Conservation (phyloP, 2,888 invertebrate species). For the Athrips mouffetella region DNA sequence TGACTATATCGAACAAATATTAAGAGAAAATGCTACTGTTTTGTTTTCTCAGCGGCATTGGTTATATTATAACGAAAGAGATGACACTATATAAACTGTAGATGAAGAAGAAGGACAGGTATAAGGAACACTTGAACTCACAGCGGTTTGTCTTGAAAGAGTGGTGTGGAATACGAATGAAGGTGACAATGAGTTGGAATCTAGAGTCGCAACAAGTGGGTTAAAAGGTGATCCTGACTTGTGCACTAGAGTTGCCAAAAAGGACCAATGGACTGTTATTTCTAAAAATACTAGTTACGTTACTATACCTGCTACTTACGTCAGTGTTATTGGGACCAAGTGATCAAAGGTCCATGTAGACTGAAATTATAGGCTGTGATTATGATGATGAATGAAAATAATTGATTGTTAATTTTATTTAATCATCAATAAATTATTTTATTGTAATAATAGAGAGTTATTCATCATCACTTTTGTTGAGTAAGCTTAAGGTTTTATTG, state of each 20-base stretch:
- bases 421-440: too few relatives aligned
- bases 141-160: conserved; percentile 61
- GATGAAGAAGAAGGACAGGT: conserved; percentile 43
- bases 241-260: neutral
- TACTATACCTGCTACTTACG: too few relatives aligned
- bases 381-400: too few relatives aligned
- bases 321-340: too few relatives aligned
- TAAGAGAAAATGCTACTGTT: conserved; percentile 38
- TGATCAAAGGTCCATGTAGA: too few relatives aligned
- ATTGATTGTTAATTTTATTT: too few relatives aligned
- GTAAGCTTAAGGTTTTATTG: too few relatives aligned
- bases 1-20: conserved; percentile 24
- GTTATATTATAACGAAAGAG: conserved; percentile 52
- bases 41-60: conserved; percentile 53
- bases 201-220: conserved; percentile 62
- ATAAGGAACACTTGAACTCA: conserved; percentile 62
- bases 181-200: conserved; percentile 66
- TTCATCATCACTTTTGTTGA: too few relatives aligned
- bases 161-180: conserved; percentile 33
- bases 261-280: too few relatives aligned
- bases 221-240: conserved; percentile 70
- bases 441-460: too few relatives aligned
- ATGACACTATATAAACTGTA: conserved; percentile 33
- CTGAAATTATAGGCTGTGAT: too few relatives aligned
- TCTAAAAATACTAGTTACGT: too few relatives aligned